Evolutionary conservation across 2,888 invertebrate genomes (phyloP), one percentile per base, ranked within the genome.

Genomic region (Tinea pellionella): DNA sequence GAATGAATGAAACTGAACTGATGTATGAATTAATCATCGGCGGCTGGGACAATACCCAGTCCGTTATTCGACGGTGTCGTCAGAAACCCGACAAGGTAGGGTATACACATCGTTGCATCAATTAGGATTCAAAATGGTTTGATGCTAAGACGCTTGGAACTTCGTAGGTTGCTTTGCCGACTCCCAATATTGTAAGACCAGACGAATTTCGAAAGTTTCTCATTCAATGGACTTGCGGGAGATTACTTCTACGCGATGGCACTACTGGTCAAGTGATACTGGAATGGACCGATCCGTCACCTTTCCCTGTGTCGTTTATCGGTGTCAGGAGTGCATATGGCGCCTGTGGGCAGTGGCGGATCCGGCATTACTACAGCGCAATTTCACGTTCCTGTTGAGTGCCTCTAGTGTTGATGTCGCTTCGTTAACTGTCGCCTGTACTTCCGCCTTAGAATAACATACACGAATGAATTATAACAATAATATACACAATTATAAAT

Each of bases 11-110:
- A 69, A 81, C 89, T 61, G 88, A 89, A 65, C 90, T 90, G 24
- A 90, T 91, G 84, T 90, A 91, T 71, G 92, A 92, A 80, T 81
- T 92, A 64, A 88, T 92, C 67, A 86, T 92, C 65, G 92, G 92
- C 59, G 92, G 92, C 62, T 92, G 92, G 92, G 89, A 90, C 63
- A 92, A 92, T 73, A 86, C 83, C 56, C 88, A 90, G 65, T 91
- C 91, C 42, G 91, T 89, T 64, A 90, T 91, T 73, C 89, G 91
- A 72, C 80, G 89, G 73, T 88, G 89, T 82, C 87, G 89, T 66
- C 86, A 89, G 73, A 88, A 89, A 69, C 91, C 91, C 32, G 91
- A 91, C 66, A 90, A 90, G 89, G 90, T 90, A 85, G 72, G 65
- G 68, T 72, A 64, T 66, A 63, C 65, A 69, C 65, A 68, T 63